A percentile compares a stretch with the other conserved stretches of the same genome.
phyloP scores from a whole-genome alignment of 2,888 invertebrate species.

The Cephus pulcher region DNA sequence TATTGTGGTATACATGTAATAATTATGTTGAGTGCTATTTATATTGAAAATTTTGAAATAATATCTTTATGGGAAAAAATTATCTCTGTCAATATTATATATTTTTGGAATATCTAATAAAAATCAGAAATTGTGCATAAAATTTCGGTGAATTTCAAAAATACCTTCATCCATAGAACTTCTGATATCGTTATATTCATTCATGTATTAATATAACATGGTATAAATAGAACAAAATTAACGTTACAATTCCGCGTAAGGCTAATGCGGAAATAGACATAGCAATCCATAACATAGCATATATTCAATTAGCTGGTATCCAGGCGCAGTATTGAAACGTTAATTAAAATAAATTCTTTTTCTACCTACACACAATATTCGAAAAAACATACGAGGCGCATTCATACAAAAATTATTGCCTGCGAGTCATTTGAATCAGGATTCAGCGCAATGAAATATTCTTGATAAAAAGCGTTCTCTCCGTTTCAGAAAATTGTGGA shows the following conservation, averaged over 20 bases:
- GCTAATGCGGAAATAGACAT: not conserved
- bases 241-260: not conserved
- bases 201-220: not conserved
- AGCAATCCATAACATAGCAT: not conserved
- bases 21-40: too few species aligned
- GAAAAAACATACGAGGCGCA: not conserved
- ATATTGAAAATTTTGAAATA: too few species aligned
- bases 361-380: not conserved
- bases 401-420: not conserved
- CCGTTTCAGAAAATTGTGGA: not conserved
- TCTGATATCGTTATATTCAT: not conserved
- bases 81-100: not conserved
- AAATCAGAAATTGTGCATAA: too few species aligned
- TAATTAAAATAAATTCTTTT: not conserved
- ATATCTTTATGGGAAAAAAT: not conserved
- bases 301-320: not conserved
- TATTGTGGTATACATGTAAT: not conserved
- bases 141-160: not conserved
- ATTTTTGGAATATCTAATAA: too few species aligned
- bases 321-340: not conserved
- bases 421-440: not conserved
- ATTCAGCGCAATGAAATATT: not conserved
- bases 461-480: not conserved
- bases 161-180: not conserved
- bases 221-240: not conserved